Conservation (phyloP, 2,888 invertebrate genomes). For the Baccha elongata region DNA sequence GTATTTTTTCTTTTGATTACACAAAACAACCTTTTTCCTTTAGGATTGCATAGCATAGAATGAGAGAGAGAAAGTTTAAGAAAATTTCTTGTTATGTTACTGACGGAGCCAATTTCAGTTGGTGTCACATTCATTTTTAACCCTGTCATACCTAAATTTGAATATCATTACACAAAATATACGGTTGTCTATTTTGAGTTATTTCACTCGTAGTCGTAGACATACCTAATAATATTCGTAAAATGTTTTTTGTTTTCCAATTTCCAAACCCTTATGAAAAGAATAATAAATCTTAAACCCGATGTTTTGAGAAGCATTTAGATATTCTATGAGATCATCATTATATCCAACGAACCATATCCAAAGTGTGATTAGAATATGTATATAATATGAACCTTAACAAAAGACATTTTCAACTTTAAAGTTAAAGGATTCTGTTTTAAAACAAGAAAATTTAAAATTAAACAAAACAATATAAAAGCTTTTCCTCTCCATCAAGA, state of each 20-base stretch:
- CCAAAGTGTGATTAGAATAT: too few relatives aligned
- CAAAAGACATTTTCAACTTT: too few relatives aligned
- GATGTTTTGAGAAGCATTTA: too few relatives aligned
- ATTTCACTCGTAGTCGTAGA: neutral
- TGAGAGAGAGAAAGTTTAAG: neutral
- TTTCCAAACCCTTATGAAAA: too few relatives aligned
- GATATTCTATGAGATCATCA: too few relatives aligned
- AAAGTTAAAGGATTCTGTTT: too few relatives aligned
- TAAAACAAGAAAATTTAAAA: neutral
- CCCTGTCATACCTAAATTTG: neutral
- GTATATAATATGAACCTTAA: too few relatives aligned
- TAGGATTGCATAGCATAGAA: neutral
- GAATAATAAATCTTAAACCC: too few relatives aligned
- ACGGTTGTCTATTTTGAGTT: neutral
- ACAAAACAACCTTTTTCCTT: neutral
- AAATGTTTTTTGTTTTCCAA: too few relatives aligned
- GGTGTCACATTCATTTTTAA: neutral
- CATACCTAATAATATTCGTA: too few relatives aligned
- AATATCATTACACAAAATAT: neutral
- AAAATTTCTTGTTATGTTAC: conserved; percentile 4
- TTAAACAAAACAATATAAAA: neutral
- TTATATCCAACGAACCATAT: too few relatives aligned
- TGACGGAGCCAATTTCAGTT: neutral
- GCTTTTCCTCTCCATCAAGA: neutral
- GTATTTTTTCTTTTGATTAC: neutral